Evolutionary conservation across 2,113 vertebrate genomes (phyloP).

Genomic region (Cichladusa arquata): DNA sequence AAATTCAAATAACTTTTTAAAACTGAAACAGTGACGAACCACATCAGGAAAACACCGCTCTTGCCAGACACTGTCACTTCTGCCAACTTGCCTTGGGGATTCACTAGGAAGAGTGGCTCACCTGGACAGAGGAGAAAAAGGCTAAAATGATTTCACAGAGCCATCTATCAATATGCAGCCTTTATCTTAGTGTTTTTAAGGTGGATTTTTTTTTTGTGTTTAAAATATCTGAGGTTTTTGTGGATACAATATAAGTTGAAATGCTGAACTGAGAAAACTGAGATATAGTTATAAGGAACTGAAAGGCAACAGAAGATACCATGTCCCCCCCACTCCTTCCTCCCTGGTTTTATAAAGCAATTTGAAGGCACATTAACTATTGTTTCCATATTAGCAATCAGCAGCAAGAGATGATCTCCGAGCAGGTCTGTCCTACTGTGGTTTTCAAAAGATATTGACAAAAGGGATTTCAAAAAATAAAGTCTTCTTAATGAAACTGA

Average conservation of each 20-base stretch:
- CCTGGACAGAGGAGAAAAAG: neutral
- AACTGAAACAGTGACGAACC: neutral
- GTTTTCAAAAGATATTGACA: neutral
- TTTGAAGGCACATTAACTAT: neutral
- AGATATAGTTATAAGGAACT: neutral
- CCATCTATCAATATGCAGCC: neutral
- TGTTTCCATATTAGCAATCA: neutral
- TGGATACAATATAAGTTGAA: neutral
- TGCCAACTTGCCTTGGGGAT: neutral
- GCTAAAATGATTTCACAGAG: neutral
- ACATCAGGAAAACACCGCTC: neutral
- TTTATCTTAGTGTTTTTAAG: neutral
- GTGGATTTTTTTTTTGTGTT: neutral
- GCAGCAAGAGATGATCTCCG: neutral
- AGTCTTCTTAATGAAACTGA: neutral
- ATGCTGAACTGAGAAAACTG: neutral
- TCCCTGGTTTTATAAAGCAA: neutral
- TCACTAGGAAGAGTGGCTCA: neutral
- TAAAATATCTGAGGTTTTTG: neutral
- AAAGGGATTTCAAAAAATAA: neutral
- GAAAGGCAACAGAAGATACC: neutral
- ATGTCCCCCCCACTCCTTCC: rapidly evolving
- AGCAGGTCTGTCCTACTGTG: neutral
- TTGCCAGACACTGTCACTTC: neutral
- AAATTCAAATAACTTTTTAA: neutral